Percentiles rank a stretch among this genome's conserved stretches.
These are phyloP conservation scores for Petrolisthes manimaculis DNA, from an alignment of 2,888 invertebrate genomes.

Conservation along the genomic window DNA sequence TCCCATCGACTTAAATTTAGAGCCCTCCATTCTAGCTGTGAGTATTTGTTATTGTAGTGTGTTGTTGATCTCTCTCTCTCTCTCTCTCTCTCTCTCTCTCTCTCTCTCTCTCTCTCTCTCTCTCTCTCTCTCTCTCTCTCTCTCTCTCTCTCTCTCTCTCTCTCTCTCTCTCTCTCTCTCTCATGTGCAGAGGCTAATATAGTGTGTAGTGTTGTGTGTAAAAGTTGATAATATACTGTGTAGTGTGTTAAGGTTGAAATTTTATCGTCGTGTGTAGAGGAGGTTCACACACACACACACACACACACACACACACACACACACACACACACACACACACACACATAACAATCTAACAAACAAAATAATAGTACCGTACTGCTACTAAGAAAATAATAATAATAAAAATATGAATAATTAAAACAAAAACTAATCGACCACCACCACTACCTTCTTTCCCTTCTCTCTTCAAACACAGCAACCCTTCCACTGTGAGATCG, in stretches of 20 bases:
- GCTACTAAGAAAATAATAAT: too few relatives aligned
- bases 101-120: neutral
- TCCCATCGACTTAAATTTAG: constrained; percentile 91
- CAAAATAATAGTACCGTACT: too few relatives aligned
- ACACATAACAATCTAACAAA: too few relatives aligned
- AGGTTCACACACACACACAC: too few relatives aligned
- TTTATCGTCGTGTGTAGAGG: too few relatives aligned
- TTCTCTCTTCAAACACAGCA: constrained; percentile 75
- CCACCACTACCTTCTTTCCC: constrained; percentile 49
- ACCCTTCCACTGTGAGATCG: constrained; percentile 91
- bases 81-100: neutral
- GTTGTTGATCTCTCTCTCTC: neutral
- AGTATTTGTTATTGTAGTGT: constrained; percentile 67
- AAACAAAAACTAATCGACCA: too few relatives aligned
- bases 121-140: neutral
- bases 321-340: too few relatives aligned
- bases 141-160: neutral
- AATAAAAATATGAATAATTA: too few relatives aligned
- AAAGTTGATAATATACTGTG: too few relatives aligned
- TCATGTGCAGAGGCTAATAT: neutral
- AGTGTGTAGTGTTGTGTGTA: too few relatives aligned
- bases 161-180: neutral
- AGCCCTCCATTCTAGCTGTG: constrained; percentile 88
- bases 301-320: too few relatives aligned
- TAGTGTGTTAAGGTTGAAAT: too few relatives aligned